Evolutionary conservation across 2,888 invertebrate genomes (phyloP).

Genomic region (Anthoptus insignis): DNA sequence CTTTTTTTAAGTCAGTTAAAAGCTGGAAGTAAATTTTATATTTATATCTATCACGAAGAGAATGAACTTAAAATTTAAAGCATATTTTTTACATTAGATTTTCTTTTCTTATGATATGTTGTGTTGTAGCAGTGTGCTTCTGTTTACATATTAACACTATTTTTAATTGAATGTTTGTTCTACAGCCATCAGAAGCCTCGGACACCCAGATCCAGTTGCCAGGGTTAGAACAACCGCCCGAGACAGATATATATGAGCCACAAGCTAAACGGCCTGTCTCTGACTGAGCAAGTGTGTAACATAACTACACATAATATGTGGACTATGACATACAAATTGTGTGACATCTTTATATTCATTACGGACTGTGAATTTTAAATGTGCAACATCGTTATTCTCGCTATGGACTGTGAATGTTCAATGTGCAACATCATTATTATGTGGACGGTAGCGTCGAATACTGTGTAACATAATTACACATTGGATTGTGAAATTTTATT

Average conservation of each 20-base stretch:
- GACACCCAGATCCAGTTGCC: constrained; percentile 93
- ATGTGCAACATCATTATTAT: background rate
- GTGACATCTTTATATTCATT: background rate
- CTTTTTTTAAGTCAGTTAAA: too few species aligned
- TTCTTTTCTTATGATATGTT: too few species aligned
- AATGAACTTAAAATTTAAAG: too few species aligned
- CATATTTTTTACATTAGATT: too few species aligned
- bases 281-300: constrained; percentile 53
- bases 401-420: too few species aligned
- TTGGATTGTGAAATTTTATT: background rate
- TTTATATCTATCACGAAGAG: too few species aligned
- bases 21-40: too few species aligned
- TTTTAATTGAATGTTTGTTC: too few species aligned
- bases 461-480: background rate
- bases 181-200: constrained; percentile 92
- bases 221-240: constrained; percentile 86
- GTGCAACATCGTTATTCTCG: constrained; percentile 37
- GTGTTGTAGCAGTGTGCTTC: too few species aligned
- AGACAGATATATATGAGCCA: constrained; percentile 77
- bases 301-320: background rate
- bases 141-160: too few species aligned
- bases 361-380: background rate
- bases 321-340: background rate
- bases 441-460: background rate
- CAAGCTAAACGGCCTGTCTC: constrained; percentile 62